These are phyloP conservation scores for Theocolax elegans DNA, from an alignment of 1,140 invertebrate species.

Conservation along the genomic window DNA sequence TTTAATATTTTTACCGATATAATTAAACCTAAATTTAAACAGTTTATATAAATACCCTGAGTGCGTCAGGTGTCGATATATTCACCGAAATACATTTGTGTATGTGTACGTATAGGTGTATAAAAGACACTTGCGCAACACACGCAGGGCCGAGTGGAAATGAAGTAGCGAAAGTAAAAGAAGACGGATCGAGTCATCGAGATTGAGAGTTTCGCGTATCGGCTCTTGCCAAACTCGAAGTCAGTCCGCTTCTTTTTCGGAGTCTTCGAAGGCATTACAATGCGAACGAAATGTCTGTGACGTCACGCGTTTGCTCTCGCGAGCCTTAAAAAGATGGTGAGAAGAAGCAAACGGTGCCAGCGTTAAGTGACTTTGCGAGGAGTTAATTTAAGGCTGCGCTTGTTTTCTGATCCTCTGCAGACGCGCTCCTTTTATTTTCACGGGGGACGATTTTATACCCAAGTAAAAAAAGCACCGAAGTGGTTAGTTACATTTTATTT, in stretches of 20 bases:
- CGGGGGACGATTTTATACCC: constrained; percentile 4
- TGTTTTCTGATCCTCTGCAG: background rate
- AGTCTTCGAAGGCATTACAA: background rate
- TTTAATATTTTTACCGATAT: too few relatives aligned
- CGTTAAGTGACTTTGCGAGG: background rate
- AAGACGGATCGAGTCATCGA: background rate
- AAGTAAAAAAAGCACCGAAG: background rate
- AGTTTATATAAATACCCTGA: too few relatives aligned
- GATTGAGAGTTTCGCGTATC: too few relatives aligned
- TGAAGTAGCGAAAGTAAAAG: constrained; percentile 14
- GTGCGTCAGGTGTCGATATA: too few relatives aligned
- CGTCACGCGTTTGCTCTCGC: background rate
- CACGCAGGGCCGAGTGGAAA: background rate
- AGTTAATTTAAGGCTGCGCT: constrained; percentile 18
- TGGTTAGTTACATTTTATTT: background rate
- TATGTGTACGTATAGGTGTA: too few relatives aligned
- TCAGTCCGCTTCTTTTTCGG: background rate
- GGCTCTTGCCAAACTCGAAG: constrained; percentile 8
- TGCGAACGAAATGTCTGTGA: background rate
- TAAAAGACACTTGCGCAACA: too few relatives aligned
- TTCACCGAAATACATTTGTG: too few relatives aligned
- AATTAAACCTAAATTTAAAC: too few relatives aligned
- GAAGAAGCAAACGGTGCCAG: background rate
- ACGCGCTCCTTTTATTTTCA: constrained; percentile 16
- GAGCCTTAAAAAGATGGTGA: background rate